A percentile compares a stretch with the other conserved stretches of the same genome.
These are phyloP conservation scores for Notoglanidium macrostoma DNA, from an alignment of 2,797 vertebrate species.

Conservation along the genomic window DNA sequence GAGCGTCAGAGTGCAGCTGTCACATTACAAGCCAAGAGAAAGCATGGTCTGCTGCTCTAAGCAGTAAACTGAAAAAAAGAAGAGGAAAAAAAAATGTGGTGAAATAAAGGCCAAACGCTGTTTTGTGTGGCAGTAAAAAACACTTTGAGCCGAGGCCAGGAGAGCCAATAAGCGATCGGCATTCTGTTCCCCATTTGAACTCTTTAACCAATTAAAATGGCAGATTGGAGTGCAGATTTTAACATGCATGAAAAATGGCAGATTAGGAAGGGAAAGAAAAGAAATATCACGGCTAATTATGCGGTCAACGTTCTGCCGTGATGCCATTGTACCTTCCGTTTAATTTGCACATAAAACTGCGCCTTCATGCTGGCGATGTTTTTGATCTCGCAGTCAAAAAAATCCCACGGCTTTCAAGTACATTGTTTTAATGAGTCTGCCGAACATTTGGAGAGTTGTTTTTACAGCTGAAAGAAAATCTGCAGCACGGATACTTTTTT, in stretches of 20 bases:
- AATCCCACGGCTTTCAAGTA: constrained; percentile 68
- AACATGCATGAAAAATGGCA: constrained; percentile 72
- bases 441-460: constrained; percentile 62
- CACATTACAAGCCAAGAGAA: constrained; percentile 71
- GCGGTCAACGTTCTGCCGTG: constrained; percentile 66
- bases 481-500: constrained; percentile 48
- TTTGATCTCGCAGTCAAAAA: constrained; percentile 60
- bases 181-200: constrained; percentile 67
- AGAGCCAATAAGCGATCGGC: constrained; percentile 26
- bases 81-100: constrained; percentile 23
- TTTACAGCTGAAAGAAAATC: constrained; percentile 60
- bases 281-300: constrained; percentile 67
- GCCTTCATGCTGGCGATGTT: constrained; percentile 65
- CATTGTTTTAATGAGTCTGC: constrained; percentile 69
- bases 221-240: constrained; percentile 65
- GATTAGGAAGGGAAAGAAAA: constrained; percentile 41
- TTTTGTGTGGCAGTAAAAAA: constrained; percentile 63
- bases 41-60: constrained; percentile 48
- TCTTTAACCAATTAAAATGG: constrained; percentile 75
- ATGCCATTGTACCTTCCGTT: constrained; percentile 63
- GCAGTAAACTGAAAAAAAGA: constrained; percentile 63
- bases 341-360: constrained; percentile 68
- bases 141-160: constrained; percentile 66
- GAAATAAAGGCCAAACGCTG: constrained; percentile 66
- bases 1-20: constrained; percentile 77